Evolutionary conservation across 2,888 invertebrate species (phyloP), one percentile per base, ranked within the genome.

Genomic region (Deilephila porcellus): DNA sequence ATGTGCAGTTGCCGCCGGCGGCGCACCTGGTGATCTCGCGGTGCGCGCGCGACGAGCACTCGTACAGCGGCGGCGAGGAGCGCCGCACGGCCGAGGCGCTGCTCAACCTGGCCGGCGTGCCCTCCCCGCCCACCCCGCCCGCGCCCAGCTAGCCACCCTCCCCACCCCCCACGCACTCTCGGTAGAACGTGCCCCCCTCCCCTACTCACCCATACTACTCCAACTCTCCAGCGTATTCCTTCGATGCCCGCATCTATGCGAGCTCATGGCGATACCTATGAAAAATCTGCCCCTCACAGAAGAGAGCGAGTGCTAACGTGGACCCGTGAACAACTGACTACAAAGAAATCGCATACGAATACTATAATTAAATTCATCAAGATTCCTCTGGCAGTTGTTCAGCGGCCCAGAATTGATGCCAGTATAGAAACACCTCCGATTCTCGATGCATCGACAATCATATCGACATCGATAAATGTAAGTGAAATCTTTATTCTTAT

Each of bases 41-140:
- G 73, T 97, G 97, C 83, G 98, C 98, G 0, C 98, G 98, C 91
- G 98, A 98, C 92, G 99, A 99, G 95, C 98, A 99, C 92, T 98
- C 98, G 72, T 99, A 98, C 93, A 98, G 98, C 87, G 97, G 96
- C 76, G 80, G 85, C 19, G 94, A 93, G 83, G 94, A 95, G 88
- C 89, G 94, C 2, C 92, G 93, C 86, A 95, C 95, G 72, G 95
- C 95, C 74, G 95, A 95, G 84, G 94, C 94, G 74, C 86, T 95
- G 77, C 92, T 95, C 73, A 93, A 95, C 87, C 87, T 95, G 73
- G 95, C 95, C 81, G 94, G 94, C 74, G 86, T 93, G 76, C 83
- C 85, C 75, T 81, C 80, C 71, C 77, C 77, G 60, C 81, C 78
- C 34, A 76, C 81, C 74, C 71, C 60, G 64, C 72, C 37, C 53